Conservation (phyloP, 2,888 invertebrate genomes). For the Hermaeophaga mercurialis region DNA sequence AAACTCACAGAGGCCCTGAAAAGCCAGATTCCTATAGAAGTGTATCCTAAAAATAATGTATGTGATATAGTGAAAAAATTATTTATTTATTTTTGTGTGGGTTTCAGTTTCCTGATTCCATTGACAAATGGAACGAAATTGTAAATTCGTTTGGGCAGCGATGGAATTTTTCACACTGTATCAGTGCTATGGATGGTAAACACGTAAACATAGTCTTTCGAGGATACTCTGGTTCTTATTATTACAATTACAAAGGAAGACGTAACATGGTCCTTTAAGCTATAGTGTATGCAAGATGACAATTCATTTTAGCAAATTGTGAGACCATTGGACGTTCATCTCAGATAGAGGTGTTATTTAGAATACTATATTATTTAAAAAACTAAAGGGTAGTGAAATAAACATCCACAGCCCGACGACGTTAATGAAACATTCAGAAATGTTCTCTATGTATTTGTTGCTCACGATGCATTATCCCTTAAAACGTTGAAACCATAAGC, state of each 20-base stretch:
- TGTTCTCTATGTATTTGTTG: conserved; percentile 14
- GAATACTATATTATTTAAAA: conserved; percentile 12
- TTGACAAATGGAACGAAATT: no score
- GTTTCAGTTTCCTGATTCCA: no score
- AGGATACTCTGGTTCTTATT: neutral
- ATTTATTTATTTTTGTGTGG: no score
- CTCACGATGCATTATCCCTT: conserved; percentile 16
- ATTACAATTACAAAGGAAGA: neutral
- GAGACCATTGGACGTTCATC: conserved; percentile 10
- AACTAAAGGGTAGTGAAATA: neutral
- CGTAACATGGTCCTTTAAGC: neutral
- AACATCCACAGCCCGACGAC: neutral
- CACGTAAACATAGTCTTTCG: neutral
- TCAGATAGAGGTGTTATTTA: conserved; percentile 9
- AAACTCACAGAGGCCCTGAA: no score
- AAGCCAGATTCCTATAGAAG: no score
- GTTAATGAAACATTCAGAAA: neutral
- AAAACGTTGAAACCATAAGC: conserved; percentile 14
- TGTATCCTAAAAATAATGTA: no score
- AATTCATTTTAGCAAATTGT: conserved; percentile 7
- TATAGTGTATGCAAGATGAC: conserved; percentile 4
- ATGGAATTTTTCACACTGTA: neutral
- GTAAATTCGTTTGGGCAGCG: no score
- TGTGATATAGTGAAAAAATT: no score
- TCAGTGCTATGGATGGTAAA: no score